phyloP scores from a whole-genome alignment of 2,888 invertebrate genomes.

The Cryptocheilus praepositus region DNA sequence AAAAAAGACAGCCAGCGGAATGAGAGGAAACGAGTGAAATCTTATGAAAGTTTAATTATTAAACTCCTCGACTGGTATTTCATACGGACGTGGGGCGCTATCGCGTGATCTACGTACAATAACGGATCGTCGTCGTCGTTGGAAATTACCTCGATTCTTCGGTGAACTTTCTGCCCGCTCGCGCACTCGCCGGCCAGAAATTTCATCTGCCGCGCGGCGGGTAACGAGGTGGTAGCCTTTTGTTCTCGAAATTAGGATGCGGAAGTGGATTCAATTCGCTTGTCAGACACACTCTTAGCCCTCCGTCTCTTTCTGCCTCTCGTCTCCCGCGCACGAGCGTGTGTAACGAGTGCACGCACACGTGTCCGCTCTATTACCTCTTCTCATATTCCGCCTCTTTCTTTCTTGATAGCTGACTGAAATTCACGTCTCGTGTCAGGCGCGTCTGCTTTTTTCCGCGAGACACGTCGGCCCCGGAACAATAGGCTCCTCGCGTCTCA shows the following conservation, averaged over 20 bases:
- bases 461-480: conserved; percentile 42
- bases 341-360: background rate
- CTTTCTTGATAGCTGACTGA: conserved; percentile 34
- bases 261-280: conserved; percentile 54
- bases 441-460: conserved; percentile 48
- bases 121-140: too few species aligned
- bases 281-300: background rate
- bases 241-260: conserved; percentile 56
- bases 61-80: too few species aligned
- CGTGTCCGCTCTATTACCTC: too few species aligned
- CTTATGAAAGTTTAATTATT: too few species aligned
- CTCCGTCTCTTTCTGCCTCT: background rate
- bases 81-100: too few species aligned
- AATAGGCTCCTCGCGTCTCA: conserved; percentile 34
- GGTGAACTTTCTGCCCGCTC: conserved; percentile 4
- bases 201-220: conserved; percentile 22
- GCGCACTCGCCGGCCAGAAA: conserved; percentile 23
- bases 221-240: conserved; percentile 27
- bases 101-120: too few species aligned
- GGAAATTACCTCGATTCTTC: too few species aligned
- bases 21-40: too few species aligned
- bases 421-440: conserved; percentile 30
- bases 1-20: too few species aligned
- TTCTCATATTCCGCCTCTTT: too few species aligned
- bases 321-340: conserved; percentile 15